Evolutionary conservation across 2,888 invertebrate genomes (phyloP).

Genomic region (Chymomyza amoena): DNA sequence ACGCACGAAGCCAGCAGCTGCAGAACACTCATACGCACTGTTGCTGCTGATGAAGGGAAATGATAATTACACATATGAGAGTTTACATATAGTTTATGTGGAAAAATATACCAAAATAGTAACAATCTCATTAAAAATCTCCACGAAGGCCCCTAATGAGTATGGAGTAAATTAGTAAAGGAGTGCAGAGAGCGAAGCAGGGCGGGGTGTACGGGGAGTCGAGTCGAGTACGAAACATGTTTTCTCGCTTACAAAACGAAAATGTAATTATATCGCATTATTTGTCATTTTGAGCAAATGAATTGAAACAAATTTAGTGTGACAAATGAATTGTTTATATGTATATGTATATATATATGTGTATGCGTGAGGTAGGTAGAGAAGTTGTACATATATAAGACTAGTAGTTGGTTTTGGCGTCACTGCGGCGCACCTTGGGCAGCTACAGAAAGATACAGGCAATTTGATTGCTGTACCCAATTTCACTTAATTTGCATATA

Average conservation of each 20-base stretch:
- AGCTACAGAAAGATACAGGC: slow-evolving; percentile 46
- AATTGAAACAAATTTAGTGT: slow-evolving; percentile 77
- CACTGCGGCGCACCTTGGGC: not conserved
- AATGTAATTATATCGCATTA: slow-evolving; percentile 70
- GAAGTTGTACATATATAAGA: not conserved
- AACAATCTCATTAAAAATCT: slow-evolving; percentile 74
- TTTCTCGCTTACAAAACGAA: slow-evolving; percentile 24
- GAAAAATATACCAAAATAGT: slow-evolving; percentile 75
- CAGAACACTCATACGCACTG: slow-evolving; percentile 56
- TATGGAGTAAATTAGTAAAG: not conserved
- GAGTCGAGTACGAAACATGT: not conserved
- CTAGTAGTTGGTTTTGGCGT: not conserved
- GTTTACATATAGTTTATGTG: slow-evolving; percentile 53
- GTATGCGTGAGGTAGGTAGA: not conserved
- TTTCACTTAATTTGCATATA: slow-evolving; percentile 66
- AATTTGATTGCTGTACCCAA: slow-evolving; percentile 65
- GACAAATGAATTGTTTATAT: slow-evolving; percentile 74
- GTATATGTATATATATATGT: slow-evolving; percentile 7
- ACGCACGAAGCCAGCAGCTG: slow-evolving; percentile 4
- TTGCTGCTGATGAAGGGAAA: slow-evolving; percentile 66
- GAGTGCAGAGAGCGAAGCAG: not conserved
- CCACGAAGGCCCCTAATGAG: slow-evolving; percentile 52
- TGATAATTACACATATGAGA: slow-evolving; percentile 60
- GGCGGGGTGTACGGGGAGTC: too few species aligned
- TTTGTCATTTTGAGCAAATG: slow-evolving; percentile 75